Conservation (phyloP, 2,888 invertebrate species). For the Pseudococcus viburni region DNA sequence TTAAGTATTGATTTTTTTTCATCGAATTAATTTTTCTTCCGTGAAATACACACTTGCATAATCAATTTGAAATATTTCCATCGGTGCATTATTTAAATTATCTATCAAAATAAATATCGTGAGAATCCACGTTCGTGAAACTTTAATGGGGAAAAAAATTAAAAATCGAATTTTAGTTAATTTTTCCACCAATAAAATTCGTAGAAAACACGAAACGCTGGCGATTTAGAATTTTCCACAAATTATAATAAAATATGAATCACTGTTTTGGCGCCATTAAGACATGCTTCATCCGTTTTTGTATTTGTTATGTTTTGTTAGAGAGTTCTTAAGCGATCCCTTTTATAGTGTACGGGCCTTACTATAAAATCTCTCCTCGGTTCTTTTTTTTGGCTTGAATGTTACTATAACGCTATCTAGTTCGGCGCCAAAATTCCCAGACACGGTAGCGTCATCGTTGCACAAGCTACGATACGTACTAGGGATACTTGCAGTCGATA, state of each 20-base stretch:
- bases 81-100: too few relatives aligned
- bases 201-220: too few relatives aligned
- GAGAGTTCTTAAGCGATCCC: conserved; percentile 31
- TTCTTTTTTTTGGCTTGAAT: conserved; percentile 46
- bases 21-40: too few relatives aligned
- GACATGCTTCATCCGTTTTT: conserved; percentile 58
- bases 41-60: too few relatives aligned
- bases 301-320: conserved; percentile 56
- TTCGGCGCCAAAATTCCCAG: conserved; percentile 65
- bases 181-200: neutral
- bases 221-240: neutral
- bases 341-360: conserved; percentile 13
- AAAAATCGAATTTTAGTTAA: conserved; percentile 12
- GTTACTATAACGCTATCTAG: conserved; percentile 59
- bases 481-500: conserved; percentile 62
- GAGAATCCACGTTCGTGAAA: too few relatives aligned
- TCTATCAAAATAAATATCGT: too few relatives aligned
- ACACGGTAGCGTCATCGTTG: conserved; percentile 63
- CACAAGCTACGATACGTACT: conserved; percentile 41
- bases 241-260: conserved; percentile 58
- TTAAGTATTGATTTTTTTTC: too few relatives aligned
- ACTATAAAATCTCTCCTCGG: conserved; percentile 6
- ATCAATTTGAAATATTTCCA: too few relatives aligned
- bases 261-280: conserved; percentile 63
- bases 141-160: neutral